These are phyloP conservation scores for Anolis apletophallus DNA, from an alignment of 2,797 vertebrate genomes.

Conservation along the genomic window DNA sequence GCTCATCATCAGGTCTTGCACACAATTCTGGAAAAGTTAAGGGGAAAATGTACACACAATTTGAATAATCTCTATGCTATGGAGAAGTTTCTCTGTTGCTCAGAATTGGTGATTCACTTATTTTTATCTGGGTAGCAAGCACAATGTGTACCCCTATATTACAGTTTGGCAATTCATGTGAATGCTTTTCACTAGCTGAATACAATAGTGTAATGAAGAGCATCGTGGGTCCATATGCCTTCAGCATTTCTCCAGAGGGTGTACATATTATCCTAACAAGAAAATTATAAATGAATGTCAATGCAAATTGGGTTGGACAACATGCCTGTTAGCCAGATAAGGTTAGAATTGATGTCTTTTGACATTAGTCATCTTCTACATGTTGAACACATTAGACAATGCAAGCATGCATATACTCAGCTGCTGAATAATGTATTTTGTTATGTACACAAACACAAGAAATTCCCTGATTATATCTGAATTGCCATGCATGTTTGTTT, in stretches of 20 bases:
- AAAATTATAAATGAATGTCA: conserved; percentile 24
- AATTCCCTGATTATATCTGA: neutral
- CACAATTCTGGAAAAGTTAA: neutral
- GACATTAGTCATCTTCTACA: neutral
- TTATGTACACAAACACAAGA: neutral
- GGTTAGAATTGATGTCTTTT: conserved; percentile 9
- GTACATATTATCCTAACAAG: conserved; percentile 2
- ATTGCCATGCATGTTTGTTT: conserved; percentile 19
- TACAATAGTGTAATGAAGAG: neutral
- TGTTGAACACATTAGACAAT: neutral
- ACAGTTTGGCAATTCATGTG: neutral
- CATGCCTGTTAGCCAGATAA: neutral
- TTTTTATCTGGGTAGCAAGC: neutral
- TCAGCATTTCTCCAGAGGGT: neutral
- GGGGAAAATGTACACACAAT: neutral
- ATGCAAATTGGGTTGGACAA: conserved; percentile 1
- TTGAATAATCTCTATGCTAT: neutral
- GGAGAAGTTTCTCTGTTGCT: neutral
- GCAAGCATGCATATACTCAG: neutral
- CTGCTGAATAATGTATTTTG: neutral
- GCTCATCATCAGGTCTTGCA: neutral
- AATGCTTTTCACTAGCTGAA: neutral
- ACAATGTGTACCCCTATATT: neutral
- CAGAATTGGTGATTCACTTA: neutral
- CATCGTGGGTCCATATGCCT: neutral